Conservation (phyloP, 2,797 vertebrate species). For the Erethizon dorsatum region DNA sequence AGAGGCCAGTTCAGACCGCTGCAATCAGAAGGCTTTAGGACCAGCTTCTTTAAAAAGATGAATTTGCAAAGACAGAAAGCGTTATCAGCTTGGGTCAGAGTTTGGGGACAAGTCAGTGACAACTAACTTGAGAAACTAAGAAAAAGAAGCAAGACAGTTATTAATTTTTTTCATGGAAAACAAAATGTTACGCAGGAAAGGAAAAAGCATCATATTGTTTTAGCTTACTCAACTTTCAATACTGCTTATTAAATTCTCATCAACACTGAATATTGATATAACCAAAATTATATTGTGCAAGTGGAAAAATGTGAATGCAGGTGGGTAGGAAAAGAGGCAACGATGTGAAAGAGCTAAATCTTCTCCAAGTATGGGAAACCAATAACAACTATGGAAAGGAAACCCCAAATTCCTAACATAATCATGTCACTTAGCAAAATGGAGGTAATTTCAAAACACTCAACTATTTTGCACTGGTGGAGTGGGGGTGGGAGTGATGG, state of each 20-base stretch:
- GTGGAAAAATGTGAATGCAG: background rate
- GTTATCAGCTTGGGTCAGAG: background rate
- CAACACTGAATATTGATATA: background rate
- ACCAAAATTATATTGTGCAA: background rate
- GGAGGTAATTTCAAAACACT: constrained; percentile 6
- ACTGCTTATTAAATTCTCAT: background rate
- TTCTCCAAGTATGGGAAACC: background rate
- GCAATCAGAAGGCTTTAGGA: background rate
- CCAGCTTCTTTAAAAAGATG: background rate
- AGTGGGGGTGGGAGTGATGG: fast-evolving
- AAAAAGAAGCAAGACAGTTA: background rate
- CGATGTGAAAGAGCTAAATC: background rate
- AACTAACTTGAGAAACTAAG: background rate
- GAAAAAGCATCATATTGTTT: background rate
- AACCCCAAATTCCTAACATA: background rate
- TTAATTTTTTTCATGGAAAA: background rate
- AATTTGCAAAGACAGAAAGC: background rate
- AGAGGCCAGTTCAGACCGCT: background rate
- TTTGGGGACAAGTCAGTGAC: background rate
- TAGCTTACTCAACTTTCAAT: background rate
- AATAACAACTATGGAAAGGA: background rate
- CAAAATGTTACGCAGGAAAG: background rate
- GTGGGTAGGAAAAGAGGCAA: background rate
- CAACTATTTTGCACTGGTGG: background rate
- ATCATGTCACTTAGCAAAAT: constrained; percentile 27